phyloP scores from a whole-genome alignment of 1,140 invertebrate genomes.

The Drosophila willistoni region DNA sequence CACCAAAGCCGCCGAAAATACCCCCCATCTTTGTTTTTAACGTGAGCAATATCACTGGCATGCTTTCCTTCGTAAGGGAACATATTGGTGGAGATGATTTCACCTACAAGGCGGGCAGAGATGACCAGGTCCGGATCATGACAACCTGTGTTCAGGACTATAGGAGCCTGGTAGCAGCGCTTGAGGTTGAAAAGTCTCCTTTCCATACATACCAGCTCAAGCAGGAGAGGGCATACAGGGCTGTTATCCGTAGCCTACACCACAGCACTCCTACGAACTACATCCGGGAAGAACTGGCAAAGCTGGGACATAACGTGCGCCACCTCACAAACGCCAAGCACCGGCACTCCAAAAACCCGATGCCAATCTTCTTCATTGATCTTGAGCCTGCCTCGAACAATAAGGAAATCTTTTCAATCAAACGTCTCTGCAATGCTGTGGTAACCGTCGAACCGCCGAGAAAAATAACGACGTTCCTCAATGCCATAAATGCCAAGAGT shows the following conservation, averaged over 20 bases:
- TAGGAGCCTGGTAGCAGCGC: background rate
- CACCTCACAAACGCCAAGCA: background rate
- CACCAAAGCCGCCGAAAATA: background rate
- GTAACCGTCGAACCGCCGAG: no score
- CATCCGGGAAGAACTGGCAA: background rate
- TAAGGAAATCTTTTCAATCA: background rate
- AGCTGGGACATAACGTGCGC: background rate
- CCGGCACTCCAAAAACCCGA: background rate
- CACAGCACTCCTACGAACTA: background rate
- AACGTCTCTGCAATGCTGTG: background rate
- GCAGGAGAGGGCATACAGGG: background rate
- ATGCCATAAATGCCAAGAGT: no score
- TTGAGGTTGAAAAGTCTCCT: background rate
- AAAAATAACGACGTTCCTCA: no score
- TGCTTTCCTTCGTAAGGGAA: background rate
- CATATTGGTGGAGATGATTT: background rate
- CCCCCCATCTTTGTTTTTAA: background rate
- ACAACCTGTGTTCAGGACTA: background rate
- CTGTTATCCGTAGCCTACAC: background rate
- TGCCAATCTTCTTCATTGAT: background rate
- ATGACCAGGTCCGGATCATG: background rate
- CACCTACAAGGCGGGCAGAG: conserved; percentile 6
- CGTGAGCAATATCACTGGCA: background rate
- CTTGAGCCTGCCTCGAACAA: background rate
- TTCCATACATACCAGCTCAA: background rate